These are phyloP conservation scores for Dasyornis broadbenti DNA, from an alignment of 2,113 vertebrate genomes.

Conservation along the genomic window DNA sequence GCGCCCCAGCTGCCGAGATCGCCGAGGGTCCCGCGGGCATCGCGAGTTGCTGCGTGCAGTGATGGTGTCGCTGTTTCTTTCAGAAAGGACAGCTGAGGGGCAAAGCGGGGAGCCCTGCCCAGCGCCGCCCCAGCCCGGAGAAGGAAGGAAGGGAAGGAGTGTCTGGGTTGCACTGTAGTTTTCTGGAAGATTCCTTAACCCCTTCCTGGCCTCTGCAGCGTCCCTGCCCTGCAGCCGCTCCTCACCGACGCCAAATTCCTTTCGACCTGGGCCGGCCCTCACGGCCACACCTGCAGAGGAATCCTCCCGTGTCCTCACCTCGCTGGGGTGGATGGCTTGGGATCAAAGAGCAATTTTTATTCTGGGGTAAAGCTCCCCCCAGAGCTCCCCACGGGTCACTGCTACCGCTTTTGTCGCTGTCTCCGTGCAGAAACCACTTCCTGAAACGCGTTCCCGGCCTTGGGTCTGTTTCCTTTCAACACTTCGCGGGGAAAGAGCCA, in stretches of 20 bases:
- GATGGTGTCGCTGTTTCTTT: slow-evolving; percentile 70
- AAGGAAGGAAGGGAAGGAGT: too few relatives aligned
- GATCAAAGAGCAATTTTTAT: accelerated
- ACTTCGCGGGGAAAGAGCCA: not conserved
- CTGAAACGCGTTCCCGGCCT: not conserved
- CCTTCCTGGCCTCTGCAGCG: not conserved
- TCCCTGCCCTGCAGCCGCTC: not conserved
- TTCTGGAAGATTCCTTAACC: not conserved
- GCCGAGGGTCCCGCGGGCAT: too few relatives aligned
- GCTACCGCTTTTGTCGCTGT: not conserved
- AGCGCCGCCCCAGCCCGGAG: slow-evolving; percentile 60
- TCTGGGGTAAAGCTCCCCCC: not conserved
- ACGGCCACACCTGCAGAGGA: too few relatives aligned
- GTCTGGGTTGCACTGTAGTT: not conserved
- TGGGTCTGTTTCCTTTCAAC: not conserved
- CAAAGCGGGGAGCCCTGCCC: slow-evolving; percentile 37
- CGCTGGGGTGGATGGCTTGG: not conserved
- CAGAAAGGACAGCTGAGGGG: slow-evolving; percentile 73
- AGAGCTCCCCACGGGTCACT: not conserved
- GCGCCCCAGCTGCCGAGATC: too few relatives aligned
- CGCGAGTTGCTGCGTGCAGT: too few relatives aligned
- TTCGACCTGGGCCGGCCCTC: too few relatives aligned
- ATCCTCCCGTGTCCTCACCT: too few relatives aligned
- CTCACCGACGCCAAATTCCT: accelerated
- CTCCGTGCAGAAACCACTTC: not conserved